Evolutionary conservation across 2,797 vertebrate genomes (phyloP).

Genomic region (Avahi laniger): DNA sequence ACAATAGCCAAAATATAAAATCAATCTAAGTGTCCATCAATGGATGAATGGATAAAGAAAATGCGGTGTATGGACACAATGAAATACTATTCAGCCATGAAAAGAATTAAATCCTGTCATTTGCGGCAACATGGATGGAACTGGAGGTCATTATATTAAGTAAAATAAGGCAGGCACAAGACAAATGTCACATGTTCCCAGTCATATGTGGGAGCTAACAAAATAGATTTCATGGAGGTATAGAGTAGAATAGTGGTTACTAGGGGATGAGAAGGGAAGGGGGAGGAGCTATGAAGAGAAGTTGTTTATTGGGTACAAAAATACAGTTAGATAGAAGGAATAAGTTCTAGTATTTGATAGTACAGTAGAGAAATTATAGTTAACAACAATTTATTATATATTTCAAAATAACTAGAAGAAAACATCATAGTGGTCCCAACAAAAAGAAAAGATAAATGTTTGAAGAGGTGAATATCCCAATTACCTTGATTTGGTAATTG

Average conservation of each 20-base stretch:
- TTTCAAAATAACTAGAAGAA: neutral
- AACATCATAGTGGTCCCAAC: neutral
- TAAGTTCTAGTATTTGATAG: neutral
- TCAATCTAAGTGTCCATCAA: neutral
- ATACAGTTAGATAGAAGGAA: neutral
- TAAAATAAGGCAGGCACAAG: neutral
- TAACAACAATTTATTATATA: neutral
- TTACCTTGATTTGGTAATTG: neutral
- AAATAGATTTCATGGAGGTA: neutral
- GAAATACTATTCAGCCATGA: neutral
- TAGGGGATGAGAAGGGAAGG: neutral
- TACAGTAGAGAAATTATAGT: neutral
- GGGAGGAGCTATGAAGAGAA: neutral
- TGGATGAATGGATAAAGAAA: neutral
- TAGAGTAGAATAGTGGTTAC: neutral
- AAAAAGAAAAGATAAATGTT: neutral
- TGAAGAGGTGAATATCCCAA: neutral
- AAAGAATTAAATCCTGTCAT: neutral
- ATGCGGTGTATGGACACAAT: neutral
- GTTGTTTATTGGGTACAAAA: neutral
- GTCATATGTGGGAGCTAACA: neutral
- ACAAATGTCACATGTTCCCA: neutral
- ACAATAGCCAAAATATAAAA: neutral
- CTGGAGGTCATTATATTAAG: neutral
- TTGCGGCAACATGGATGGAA: neutral